Evolutionary conservation across 2,113 vertebrate species (phyloP).

Genomic region (Scomber japonicus): DNA sequence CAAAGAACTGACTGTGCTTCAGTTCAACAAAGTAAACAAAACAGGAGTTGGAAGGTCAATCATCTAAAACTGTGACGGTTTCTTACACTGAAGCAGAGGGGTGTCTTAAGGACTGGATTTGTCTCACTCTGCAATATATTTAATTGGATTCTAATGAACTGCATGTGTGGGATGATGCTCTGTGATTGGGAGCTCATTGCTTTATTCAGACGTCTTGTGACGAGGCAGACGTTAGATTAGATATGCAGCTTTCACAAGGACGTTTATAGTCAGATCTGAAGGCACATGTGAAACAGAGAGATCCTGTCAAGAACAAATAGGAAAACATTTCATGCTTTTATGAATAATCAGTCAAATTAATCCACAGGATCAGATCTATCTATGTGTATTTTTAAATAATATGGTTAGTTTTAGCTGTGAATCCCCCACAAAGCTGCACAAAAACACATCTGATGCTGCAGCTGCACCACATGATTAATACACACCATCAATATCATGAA

Average conservation of each 20-base stretch:
- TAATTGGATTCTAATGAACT: constrained; percentile 74
- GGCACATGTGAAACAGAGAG: constrained; percentile 17
- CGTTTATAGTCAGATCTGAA: constrained; percentile 47
- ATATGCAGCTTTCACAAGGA: constrained; percentile 56
- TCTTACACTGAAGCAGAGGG: constrained; percentile 18
- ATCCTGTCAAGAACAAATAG: constrained; percentile 37
- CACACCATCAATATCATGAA: constrained; percentile 29
- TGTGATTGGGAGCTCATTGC: constrained; percentile 15
- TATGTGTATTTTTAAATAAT: constrained; percentile 17
- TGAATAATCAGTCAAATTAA: constrained; percentile 50
- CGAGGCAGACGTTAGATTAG: constrained; percentile 53
- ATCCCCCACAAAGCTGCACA: constrained; percentile 4
- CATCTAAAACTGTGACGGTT: constrained; percentile 41
- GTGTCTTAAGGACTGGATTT: constrained; percentile 50
- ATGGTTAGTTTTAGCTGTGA: constrained; percentile 1
- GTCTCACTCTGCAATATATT: constrained; percentile 40
- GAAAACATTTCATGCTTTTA: constrained; percentile 50
- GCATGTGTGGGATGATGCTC: constrained; percentile 65
- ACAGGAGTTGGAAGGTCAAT: constrained; percentile 10
- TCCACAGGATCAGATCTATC: constrained; percentile 49
- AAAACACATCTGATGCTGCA: constrained; percentile 29
- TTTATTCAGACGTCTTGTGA: constrained; percentile 60
- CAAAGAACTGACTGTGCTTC: constrained; percentile 1
- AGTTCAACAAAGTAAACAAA: background rate
- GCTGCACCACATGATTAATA: constrained; percentile 15